Evolutionary conservation across 2,888 invertebrate genomes (phyloP), one percentile per base, ranked within the genome.

Genomic region (Nebria brevicollis): DNA sequence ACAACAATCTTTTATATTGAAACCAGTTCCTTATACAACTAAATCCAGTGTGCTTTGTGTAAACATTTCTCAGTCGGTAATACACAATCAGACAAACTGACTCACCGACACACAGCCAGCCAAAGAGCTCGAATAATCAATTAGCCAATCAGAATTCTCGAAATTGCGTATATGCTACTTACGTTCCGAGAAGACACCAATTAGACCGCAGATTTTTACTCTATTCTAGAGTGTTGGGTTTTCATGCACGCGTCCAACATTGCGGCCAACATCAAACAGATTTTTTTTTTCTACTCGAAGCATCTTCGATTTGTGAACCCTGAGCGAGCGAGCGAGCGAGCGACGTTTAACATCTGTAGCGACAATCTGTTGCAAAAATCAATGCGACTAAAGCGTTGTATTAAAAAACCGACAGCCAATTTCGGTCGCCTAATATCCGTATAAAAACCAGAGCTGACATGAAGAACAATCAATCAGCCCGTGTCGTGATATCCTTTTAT

Each of bases 71-170:
- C 34, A 70, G 26, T 70, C 70, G 70, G 70, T 70, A 70, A 25
- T 26, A 70, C 41, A 73, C 66, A 20, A 20, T 20, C 20, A 20
- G 20, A 20, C 20, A 20, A 20, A 78, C 78, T 25, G 72, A 78
- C 78, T 65, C 42, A 79, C 77, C 20, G 68, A 72, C 70, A 72
- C 26, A 77, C n/a, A 10, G 65, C 65, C 26, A 13, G 26, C 13
- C 25, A 78, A 25, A 41, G 66, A 80, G 80, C 66, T 80, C 73
- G 77, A 81, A 77, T 81, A 81, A 81, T 81, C 81, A 81, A 81
- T 81, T 81, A 81, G 77, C 77, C 81, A 81, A 81, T 81, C 81
- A 81, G 81, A 81, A 81, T 81, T 81, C 81, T 81, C 81, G 81
- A 81, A 81, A 81, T 81, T 77, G 81, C 81, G 73, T 75, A 81